Evolutionary conservation across 2,888 invertebrate species (phyloP), one percentile per base, ranked within the genome.

Genomic region (Erebia ligea): DNA sequence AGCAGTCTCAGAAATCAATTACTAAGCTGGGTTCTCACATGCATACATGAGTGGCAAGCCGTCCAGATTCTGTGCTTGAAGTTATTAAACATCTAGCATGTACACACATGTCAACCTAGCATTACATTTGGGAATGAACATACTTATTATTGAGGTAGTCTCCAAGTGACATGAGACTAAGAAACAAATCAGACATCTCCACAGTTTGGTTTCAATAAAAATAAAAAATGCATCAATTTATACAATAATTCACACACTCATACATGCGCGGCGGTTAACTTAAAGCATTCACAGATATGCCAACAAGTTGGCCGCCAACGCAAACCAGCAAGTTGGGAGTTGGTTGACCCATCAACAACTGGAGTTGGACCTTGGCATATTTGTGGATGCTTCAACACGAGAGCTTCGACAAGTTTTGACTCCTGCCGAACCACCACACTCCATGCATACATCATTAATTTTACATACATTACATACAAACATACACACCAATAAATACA

Each of bases 201-300:
- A 71, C 71, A 70, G 74, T 71, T 86, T 85, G 84, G 77, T 82
- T 82, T 82, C 78, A 84, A 84, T 89, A 86, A 86, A 87, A 86
- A 84, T 86, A 86, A 87, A 86, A 92, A 92, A 92, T 91, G 91
- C 91, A 90, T 87, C 83, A 85, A 82, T 88, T 88, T 88, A 83
- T 84, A 88, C 87, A 87, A 77, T 81, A 79, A 78, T 19, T 42
- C 74, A 73, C 73, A 75, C 80, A 40, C 69, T 80, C 79, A 72
- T 62, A 64, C 78, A 72, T 74, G 85, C 84, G 85, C 85, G 79
- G 80, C 84, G 83, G 83, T 68, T 57, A 58, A 59, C 57, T 62
- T 58, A 45, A 62, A 62, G 45, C 45, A 48, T 48, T 15, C 13
- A 62, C 62, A 62, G 48, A 48, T 62, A 9, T 62, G 48, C 62